phyloP scores from a whole-genome alignment of 2,797 vertebrate species.

The Falco cherrug region DNA sequence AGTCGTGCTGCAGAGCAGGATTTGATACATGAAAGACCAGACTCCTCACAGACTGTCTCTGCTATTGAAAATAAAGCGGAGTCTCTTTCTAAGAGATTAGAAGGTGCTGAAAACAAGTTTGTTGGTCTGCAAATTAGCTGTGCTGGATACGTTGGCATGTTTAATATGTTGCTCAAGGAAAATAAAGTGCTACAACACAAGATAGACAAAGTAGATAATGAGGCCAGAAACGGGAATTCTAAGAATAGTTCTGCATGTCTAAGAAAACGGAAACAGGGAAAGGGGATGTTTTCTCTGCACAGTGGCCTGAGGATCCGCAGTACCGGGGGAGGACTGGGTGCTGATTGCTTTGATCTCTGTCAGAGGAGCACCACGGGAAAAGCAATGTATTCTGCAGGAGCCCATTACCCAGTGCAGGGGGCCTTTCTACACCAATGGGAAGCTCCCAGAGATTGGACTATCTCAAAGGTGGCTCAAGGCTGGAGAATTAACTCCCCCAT shows the following conservation, averaged over 20 bases:
- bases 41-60: constrained; percentile 20
- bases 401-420: not conserved
- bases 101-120: constrained; percentile 65
- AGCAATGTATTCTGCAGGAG: not conserved
- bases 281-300: not conserved
- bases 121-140: constrained; percentile 61
- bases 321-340: not conserved
- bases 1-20: not conserved
- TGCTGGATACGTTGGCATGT: constrained; percentile 51
- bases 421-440: not conserved
- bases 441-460: not conserved
- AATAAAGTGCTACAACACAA: constrained; percentile 62
- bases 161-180: constrained; percentile 56
- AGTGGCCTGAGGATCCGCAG: not conserved
- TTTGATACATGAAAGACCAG: not conserved
- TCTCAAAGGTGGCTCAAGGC: not conserved
- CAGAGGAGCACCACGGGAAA: not conserved
- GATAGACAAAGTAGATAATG: constrained; percentile 55
- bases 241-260: not conserved
- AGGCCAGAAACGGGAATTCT: constrained; percentile 28
- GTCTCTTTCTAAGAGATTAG: constrained; percentile 56
- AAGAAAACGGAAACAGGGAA: not conserved
- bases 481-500: not conserved
- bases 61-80: not conserved
- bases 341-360: constrained; percentile 6